Conservation (phyloP, 2,888 invertebrate genomes). For the Poecilus cupreus region DNA sequence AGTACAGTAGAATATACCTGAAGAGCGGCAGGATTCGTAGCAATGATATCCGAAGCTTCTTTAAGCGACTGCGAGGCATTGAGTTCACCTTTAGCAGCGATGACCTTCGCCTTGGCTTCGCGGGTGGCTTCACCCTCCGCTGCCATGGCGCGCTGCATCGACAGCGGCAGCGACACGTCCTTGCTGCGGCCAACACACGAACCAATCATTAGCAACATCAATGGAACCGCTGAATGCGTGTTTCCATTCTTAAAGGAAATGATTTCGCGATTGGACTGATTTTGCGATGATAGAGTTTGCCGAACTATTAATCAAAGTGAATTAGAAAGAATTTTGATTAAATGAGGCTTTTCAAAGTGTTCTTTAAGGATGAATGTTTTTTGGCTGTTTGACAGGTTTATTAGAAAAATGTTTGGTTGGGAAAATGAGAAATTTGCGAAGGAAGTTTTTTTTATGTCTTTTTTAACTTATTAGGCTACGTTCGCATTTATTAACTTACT, state of each 20-base stretch:
- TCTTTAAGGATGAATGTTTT: not conserved
- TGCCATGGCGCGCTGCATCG: slow-evolving; percentile 88
- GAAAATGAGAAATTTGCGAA: not conserved
- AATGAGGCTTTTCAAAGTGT: not conserved
- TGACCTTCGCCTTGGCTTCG: slow-evolving; percentile 85
- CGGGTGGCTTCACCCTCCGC: slow-evolving; percentile 88
- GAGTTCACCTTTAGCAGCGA: slow-evolving; percentile 91
- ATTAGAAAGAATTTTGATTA: not conserved
- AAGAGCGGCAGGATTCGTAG: slow-evolving; percentile 86
- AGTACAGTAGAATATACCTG: too few species aligned
- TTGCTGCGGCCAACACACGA: slow-evolving; percentile 74
- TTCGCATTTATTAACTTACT: not conserved
- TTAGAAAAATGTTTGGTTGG: not conserved
- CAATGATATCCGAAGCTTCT: slow-evolving; percentile 91
- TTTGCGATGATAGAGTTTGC: not conserved
- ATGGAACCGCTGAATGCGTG: not conserved
- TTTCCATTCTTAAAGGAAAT: not conserved
- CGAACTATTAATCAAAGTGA: not conserved
- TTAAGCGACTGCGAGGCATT: slow-evolving; percentile 88
- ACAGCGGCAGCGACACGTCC: slow-evolving; percentile 85
- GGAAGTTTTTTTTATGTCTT: not conserved
- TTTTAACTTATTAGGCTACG: not conserved
- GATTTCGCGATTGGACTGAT: not conserved
- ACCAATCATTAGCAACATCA: not conserved
- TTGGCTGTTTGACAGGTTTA: not conserved